Percentiles rank a stretch among this genome's conserved stretches.
These are phyloP conservation scores for Saccopteryx leptura DNA, from an alignment of 2,113 vertebrate species.

Conservation along the genomic window DNA sequence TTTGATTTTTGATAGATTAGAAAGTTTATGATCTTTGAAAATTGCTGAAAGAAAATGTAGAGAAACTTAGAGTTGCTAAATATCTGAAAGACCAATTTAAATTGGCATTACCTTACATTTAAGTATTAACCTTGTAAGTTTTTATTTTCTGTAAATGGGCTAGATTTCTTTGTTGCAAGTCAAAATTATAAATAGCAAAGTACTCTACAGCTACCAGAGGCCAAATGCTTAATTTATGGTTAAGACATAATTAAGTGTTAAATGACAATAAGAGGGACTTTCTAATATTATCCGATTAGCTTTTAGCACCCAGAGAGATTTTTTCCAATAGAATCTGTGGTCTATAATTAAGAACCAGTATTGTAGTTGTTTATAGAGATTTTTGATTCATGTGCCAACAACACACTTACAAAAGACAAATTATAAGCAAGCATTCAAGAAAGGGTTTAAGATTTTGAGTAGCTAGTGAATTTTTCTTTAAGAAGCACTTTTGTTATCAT, in stretches of 20 bases:
- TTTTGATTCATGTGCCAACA: constrained; percentile 43
- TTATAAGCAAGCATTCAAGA: neutral
- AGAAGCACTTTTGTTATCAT: neutral
- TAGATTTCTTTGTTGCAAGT: neutral
- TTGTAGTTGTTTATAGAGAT: constrained; percentile 37
- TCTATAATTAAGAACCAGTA: constrained; percentile 58
- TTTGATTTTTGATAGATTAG: neutral
- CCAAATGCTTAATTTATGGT: constrained; percentile 66
- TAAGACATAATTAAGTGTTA: constrained; percentile 66
- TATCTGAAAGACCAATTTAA: neutral
- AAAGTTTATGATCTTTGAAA: neutral
- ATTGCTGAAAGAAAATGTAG: neutral
- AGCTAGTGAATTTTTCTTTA: neutral
- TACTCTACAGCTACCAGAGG: constrained; percentile 5
- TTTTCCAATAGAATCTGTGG: constrained; percentile 51
- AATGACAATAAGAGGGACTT: constrained; percentile 57
- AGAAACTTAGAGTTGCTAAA: neutral
- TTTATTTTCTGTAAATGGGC: constrained; percentile 48
- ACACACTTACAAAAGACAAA: neutral
- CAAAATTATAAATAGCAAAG: constrained; percentile 67
- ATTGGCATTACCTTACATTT: neutral
- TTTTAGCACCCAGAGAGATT: constrained; percentile 67
- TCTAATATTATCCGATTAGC: constrained; percentile 67
- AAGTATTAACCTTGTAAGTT: neutral
- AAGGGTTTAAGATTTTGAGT: constrained; percentile 26